Percentiles rank a stretch among this genome's conserved stretches.
Evolutionary conservation across 2,888 invertebrate species (phyloP).

Genomic region (Temnothorax ravouxi): DNA sequence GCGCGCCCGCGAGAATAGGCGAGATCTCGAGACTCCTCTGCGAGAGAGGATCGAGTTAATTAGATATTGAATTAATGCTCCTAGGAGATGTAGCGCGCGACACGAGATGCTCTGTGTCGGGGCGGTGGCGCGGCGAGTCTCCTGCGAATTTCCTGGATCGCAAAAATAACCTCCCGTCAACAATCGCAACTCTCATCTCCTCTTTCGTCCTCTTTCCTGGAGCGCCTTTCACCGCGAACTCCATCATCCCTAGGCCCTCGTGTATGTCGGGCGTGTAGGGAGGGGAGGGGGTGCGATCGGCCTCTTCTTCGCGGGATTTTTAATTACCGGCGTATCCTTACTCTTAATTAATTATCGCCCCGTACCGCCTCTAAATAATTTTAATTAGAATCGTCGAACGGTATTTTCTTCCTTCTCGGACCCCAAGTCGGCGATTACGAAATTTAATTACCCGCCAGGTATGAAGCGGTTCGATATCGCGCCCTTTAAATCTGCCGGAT

Average conservation of each 20-base stretch:
- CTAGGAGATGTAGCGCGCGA: constrained; percentile 65
- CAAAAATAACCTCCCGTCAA: constrained; percentile 62
- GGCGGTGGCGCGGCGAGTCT: constrained; percentile 3
- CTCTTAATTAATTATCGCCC: constrained; percentile 82
- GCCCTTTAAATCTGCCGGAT: constrained; percentile 41
- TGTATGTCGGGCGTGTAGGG: constrained; percentile 8
- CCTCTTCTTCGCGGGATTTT: constrained; percentile 78
- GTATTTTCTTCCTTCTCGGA: constrained; percentile 34
- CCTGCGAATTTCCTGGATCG: constrained; percentile 58
- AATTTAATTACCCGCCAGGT: constrained; percentile 77
- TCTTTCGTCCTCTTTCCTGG: constrained; percentile 35
- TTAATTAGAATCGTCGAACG: constrained; percentile 82
- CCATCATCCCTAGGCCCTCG: constrained; percentile 37
- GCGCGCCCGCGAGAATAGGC: constrained; percentile 65
- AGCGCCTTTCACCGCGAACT: constrained; percentile 41
- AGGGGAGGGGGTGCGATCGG: constrained; percentile 57
- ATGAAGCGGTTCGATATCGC: constrained; percentile 64
- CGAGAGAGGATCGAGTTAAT: constrained; percentile 72
- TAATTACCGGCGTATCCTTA: constrained; percentile 83
- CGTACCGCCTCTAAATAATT: constrained; percentile 81
- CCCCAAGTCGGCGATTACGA: constrained; percentile 74
- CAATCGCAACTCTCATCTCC: constrained; percentile 26
- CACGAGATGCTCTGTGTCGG: constrained; percentile 10
- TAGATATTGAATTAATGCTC: constrained; percentile 80
- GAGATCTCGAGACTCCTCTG: constrained; percentile 50